Percentiles rank a stretch among this genome's conserved stretches.
Conservation (phyloP, 1,140 invertebrate genomes). For the Panagrolaimus sp. region DNA sequence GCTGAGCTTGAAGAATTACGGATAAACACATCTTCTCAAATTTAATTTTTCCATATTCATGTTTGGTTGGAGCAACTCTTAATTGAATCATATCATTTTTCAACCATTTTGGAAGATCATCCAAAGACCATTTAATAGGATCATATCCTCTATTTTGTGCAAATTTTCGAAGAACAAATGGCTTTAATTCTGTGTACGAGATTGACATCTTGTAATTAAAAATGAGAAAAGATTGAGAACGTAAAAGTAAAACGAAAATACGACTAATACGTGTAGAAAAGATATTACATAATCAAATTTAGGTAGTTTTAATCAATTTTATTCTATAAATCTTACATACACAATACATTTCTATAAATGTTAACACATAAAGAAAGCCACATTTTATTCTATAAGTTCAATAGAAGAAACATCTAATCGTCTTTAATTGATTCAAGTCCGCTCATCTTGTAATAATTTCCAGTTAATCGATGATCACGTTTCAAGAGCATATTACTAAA, state of each 20-base stretch:
- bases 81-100: neutral
- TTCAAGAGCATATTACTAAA: slow-evolving; percentile 24
- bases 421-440: slow-evolving; percentile 33
- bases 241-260: neutral
- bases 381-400: too few species aligned
- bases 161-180: slow-evolving; percentile 24
- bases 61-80: slow-evolving; percentile 14
- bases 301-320: too few species aligned
- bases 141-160: slow-evolving; percentile 16
- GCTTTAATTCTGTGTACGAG: neutral
- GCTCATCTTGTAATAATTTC: slow-evolving; percentile 27
- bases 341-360: too few species aligned
- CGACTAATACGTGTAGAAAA: neutral
- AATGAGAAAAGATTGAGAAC: neutral
- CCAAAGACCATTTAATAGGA: slow-evolving; percentile 20
- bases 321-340: neutral
- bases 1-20: neutral
- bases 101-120: slow-evolving; percentile 15
- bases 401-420: neutral
- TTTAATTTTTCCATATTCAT: slow-evolving; percentile 15
- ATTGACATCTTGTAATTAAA: neutral
- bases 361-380: too few species aligned
- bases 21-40: neutral
- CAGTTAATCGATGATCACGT: slow-evolving; percentile 32
- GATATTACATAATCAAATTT: neutral